phyloP scores from a whole-genome alignment of 2,888 invertebrate genomes.

The Drosophila buzzatii region DNA sequence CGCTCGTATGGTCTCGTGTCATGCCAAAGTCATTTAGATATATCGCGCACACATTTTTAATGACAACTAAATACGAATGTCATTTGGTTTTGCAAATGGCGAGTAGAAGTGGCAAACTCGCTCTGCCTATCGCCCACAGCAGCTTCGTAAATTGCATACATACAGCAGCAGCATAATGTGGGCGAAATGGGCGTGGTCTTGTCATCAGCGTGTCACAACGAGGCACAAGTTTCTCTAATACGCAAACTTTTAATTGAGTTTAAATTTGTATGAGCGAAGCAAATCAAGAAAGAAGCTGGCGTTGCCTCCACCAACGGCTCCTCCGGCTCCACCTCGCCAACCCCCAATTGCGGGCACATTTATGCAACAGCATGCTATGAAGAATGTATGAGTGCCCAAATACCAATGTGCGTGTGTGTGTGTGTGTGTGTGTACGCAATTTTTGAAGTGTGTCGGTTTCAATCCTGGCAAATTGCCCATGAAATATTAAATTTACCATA shows the following conservation, averaged over 20 bases:
- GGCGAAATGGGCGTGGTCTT: conserved; percentile 16
- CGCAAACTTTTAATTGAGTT: conserved; percentile 83
- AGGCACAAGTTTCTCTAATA: conserved; percentile 76
- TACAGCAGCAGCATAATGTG: conserved; percentile 17
- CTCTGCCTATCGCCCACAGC: background rate
- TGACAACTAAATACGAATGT: conserved; percentile 78
- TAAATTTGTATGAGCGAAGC: conserved; percentile 78
- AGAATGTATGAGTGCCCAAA: conserved; percentile 54
- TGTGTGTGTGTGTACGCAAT: conserved; percentile 49
- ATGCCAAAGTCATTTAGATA: conserved; percentile 63
- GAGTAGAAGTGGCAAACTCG: background rate
- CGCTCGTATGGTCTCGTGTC: conserved; percentile 20
- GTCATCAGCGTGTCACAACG: conserved; percentile 55
- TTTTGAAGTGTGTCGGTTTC: conserved; percentile 81
- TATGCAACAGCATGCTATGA: conserved; percentile 40
- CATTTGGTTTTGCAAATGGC: conserved; percentile 58
- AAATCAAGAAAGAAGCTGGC: conserved; percentile 54
- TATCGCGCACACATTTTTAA: conserved; percentile 72
- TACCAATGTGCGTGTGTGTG: conserved; percentile 29
- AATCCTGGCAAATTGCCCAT: conserved; percentile 83
- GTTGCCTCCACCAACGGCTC: background rate
- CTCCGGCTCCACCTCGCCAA: background rate
- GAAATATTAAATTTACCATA: conserved; percentile 81
- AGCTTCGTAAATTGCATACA: conserved; percentile 46
- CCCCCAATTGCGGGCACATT: conserved; percentile 30